Evolutionary conservation across 2,797 vertebrate species (phyloP), one percentile per base, ranked within the genome.

Genomic region (Myotis planiceps): DNA sequence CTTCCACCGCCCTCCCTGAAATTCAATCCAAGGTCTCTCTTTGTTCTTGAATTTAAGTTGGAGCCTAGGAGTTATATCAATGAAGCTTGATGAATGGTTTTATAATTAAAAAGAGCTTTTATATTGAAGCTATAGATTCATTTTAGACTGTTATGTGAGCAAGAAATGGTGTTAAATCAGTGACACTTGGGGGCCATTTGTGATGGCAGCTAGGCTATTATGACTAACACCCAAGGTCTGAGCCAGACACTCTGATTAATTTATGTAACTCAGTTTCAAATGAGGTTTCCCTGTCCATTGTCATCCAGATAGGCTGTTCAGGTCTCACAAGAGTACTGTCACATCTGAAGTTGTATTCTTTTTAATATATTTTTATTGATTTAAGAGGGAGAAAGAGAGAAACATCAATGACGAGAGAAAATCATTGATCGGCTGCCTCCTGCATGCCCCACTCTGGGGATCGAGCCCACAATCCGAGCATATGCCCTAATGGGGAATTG

Each of bases 1-100:
- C 29, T 82, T 37, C 81, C 49, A 63, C 23, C 23, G 72, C 3
- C 34, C 14, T 32, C 45, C 85, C 39, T 32, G n/a, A 78, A 75
- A 72, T 94, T n/a, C 47, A 79, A 27, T 78, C 60, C 47, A 34
- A 94, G 21, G 2, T 49, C 72, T 75, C 23, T 66, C 47, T 92
- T 68, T 65, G 32, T n/a, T 88, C 53, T 23, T 42, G 75, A 75
- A 27, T 75, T 83, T 68, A 79, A 69, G 15, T 15, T 55, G 37
- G 15, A 80, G 51, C 51, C 25, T 49, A 55, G 4, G 14, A 37
- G 58, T 63, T 75, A 58, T 90, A 87, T 90, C 66, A 90, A 19
- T 60, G 63, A 88, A 94, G 80, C 85, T 91, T 92, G 72, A 92
- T 95, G 97, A 98, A 96, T 89, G 78, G 92, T 96, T 97, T 97